phyloP scores from a whole-genome alignment of 1,140 invertebrate species.

The Drosophila erecta region DNA sequence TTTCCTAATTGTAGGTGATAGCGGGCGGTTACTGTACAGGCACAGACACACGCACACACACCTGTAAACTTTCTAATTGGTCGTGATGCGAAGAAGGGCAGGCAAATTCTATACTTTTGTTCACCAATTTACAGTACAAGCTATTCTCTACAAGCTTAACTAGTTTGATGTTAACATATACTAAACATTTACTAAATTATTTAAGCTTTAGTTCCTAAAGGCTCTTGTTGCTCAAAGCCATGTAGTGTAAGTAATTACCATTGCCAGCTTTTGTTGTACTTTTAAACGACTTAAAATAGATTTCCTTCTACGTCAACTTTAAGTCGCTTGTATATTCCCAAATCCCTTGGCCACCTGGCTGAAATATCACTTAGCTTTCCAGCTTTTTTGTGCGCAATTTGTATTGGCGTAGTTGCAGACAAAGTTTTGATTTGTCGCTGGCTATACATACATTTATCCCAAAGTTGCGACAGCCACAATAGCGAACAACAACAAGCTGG shows the following conservation, averaged over 20 bases:
- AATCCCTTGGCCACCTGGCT: conserved; percentile 12
- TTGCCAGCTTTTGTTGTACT: too few species aligned
- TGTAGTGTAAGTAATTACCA: too few species aligned
- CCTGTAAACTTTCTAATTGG: too few species aligned
- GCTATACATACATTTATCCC: conserved; percentile 23
- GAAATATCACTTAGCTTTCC: conserved; percentile 1
- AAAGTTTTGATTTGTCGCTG: conserved; percentile 46
- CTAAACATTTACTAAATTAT: too few species aligned
- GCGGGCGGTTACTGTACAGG: background rate
- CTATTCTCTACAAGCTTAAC: too few species aligned
- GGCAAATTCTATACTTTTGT: too few species aligned
- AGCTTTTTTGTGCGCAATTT: conserved; percentile 1
- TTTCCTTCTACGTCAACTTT: background rate
- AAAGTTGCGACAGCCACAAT: conserved; percentile 28
- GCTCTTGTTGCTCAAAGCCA: too few species aligned
- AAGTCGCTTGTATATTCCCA: background rate
- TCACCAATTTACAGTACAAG: too few species aligned
- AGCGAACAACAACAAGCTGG: conserved; percentile 12
- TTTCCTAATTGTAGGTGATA: conserved; percentile 10
- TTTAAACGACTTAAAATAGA: background rate
- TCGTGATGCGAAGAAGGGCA: too few species aligned
- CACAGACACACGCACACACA: conserved; percentile 8
- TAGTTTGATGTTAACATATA: too few species aligned
- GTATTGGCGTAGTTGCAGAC: background rate
- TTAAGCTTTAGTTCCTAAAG: too few species aligned